Conservation (phyloP, 2,797 vertebrate genomes). For the Halcyon badia region DNA sequence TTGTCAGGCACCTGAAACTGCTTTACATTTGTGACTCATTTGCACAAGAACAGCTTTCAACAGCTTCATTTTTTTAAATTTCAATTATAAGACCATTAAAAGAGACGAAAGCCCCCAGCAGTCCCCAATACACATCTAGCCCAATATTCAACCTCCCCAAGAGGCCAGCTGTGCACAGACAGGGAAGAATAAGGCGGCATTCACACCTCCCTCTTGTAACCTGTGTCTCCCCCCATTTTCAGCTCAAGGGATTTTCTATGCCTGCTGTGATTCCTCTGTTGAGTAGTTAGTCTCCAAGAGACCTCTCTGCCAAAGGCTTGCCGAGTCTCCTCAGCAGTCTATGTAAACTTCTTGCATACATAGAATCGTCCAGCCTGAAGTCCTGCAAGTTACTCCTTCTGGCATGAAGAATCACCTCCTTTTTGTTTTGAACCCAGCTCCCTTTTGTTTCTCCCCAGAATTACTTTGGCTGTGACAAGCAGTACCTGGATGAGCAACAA, state of each 20-base stretch:
- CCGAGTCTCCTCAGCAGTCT: not conserved
- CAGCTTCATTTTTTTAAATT: not conserved
- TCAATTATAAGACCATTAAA: not conserved
- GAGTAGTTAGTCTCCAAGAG: not conserved
- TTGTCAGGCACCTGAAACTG: conserved; percentile 22
- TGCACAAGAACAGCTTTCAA: conserved; percentile 25
- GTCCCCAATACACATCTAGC: not conserved
- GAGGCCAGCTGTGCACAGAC: not conserved
- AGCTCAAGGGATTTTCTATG: not conserved
- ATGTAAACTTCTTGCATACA: not conserved
- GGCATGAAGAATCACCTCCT: too few relatives aligned
- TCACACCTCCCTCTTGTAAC: not conserved
- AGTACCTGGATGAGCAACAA: too few relatives aligned
- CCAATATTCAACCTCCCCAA: not conserved
- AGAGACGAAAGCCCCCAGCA: not conserved
- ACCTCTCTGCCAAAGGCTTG: not conserved
- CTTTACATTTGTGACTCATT: conserved; percentile 11
- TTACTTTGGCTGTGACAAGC: too few relatives aligned
- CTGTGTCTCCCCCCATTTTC: not conserved
- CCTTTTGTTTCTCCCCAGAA: too few relatives aligned
- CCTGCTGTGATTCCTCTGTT: not conserved
- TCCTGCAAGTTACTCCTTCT: too few relatives aligned
- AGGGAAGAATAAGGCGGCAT: not conserved
- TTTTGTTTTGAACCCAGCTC: too few relatives aligned
- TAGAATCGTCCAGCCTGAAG: too few relatives aligned